Base-by-base conservation (phyloP, 2,113 vertebrate genomes). In the Muntiacus muntjak region DNA sequence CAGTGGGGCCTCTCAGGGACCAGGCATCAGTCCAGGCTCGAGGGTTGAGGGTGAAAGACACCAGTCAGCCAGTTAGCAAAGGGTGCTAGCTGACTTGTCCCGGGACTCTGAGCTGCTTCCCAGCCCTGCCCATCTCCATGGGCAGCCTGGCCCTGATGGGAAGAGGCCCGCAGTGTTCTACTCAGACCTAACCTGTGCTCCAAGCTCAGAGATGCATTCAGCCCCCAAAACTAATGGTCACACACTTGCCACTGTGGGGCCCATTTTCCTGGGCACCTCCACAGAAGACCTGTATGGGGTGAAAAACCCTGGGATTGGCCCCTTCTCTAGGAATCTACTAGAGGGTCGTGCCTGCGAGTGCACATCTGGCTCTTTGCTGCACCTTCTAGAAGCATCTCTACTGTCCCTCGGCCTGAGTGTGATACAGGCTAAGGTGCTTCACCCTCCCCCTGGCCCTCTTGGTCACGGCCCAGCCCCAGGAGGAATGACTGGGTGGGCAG, bases 41-140 rank as follows among this genome's bases (percentile, higher is more conserved):
- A 30, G 40, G 30, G 47, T 14, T 33, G 30, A 28, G 30, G 16
- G 84, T 9, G 11, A 47, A 57, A 78, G 52, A 33, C 15, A 23
- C 26, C 40, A 13, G 3, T 16, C 40, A 28, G 2, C 62, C 30
- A 15, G 60, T 60, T 54, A 17, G 52, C 33, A 6, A 30, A 11
- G n/a, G 67, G 74, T 13, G 25, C 16, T 3, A 1, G 4, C 13
- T 13, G 1, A n/a, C n/a, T n/a, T 21, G 3, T 79, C 16, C 6
- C 1, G 0, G 26, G 11, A 16, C 14, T 0, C 21, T 1, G 0
- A 4, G 3, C 14, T 30, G 76, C 28, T 23, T 28, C 3, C 14
- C 4, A 23, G 47, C 64, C 62, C 85, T 23, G 54, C 62, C 47
- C 16, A 25, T 25, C 67, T 16, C 25, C 16, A 0, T 0, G 2